Evolutionary conservation across 1,140 invertebrate genomes (phyloP), one percentile per base, ranked within the genome.

Genomic region (Drosophila nasuta): DNA sequence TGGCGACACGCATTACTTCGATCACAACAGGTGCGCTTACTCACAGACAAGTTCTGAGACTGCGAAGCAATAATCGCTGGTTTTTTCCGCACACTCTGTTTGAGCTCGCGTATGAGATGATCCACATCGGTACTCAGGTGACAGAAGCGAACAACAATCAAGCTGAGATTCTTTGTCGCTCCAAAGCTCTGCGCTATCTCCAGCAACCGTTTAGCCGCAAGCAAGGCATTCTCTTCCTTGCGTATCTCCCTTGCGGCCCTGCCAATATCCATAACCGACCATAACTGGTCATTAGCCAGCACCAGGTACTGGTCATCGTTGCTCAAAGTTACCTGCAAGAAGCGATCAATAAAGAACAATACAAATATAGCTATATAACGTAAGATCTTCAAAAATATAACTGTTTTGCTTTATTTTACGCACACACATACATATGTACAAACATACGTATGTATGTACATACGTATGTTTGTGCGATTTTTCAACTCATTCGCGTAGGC

Each of bases 271-370:
- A 97, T 93, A 2, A 96, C 95, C 43, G 96, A 95, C 96, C 96
- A 97, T 28, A 97, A 91, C 75, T 95, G 95, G 72, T 96, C 95
- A 92, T 97, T 97, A 0, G 95, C 96, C 65, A 97, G 94, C 68
- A 97, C 95, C 65, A 97, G 93, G 86, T 96, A 97, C 90, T 97
- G 96, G 81, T 97, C 96, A 57, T 96, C 95, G 78, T 97, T 96
- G 76, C 96, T 95, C 1, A 97, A 93, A 2, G 94, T 93, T 2
- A 96, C 45, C 85, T 89, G 43, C 11, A 41, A 6, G 13, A 38
- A 4, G 13, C 13, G 15, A 51, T 11, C 1, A 38, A 25, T 25
- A 30, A 17, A 49, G 11, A 25, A 10, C 48, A 25, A 17, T 1
- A 45, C 6, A 58, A 45, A 25, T 45, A 58, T 38, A 11, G n/a